A percentile compares a stretch with the other conserved stretches of the same genome.
Conservation (phyloP, 2,888 invertebrate species). For the Orthonevra nobilis region DNA sequence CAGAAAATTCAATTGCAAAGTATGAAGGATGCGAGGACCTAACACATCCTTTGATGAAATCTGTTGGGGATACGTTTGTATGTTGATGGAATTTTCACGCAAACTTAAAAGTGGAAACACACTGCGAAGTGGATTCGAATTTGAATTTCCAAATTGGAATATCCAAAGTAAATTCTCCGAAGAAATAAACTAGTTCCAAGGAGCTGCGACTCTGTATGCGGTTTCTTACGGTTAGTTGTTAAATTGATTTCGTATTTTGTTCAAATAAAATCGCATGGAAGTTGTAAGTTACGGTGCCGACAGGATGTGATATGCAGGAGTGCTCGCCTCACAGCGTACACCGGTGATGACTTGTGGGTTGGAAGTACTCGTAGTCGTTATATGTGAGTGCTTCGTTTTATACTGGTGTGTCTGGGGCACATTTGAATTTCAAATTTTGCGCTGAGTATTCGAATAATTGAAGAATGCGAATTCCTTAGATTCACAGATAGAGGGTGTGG, state of each 20-base stretch:
- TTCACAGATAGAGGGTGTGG: conserved; percentile 5
- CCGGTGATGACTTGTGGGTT: neutral
- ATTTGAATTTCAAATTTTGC: conserved; percentile 36
- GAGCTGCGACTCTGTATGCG: neutral
- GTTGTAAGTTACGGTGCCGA: conserved; percentile 19
- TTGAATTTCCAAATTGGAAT: conserved; percentile 34
- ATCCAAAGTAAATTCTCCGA: conserved; percentile 20
- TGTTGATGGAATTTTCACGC: neutral
- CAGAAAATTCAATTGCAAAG: neutral
- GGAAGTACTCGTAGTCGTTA: neutral
- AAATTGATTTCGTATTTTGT: conserved; percentile 35
- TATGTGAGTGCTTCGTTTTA: neutral
- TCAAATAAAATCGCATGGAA: conserved; percentile 27
- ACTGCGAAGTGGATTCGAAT: conserved; percentile 6
- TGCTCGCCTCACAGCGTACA: conserved; percentile 7
- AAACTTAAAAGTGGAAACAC: conserved; percentile 12
- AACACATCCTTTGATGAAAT: no score
- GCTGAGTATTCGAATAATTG: conserved; percentile 35
- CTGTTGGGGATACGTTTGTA: no score
- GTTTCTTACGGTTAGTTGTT: conserved; percentile 11
- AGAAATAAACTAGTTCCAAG: conserved; percentile 24
- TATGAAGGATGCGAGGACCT: neutral
- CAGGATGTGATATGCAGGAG: conserved; percentile 17
- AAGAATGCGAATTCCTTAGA: conserved; percentile 2
- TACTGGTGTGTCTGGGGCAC: neutral